Evolutionary conservation across 2,888 invertebrate genomes (phyloP).

Genomic region (Axea sp.): DNA sequence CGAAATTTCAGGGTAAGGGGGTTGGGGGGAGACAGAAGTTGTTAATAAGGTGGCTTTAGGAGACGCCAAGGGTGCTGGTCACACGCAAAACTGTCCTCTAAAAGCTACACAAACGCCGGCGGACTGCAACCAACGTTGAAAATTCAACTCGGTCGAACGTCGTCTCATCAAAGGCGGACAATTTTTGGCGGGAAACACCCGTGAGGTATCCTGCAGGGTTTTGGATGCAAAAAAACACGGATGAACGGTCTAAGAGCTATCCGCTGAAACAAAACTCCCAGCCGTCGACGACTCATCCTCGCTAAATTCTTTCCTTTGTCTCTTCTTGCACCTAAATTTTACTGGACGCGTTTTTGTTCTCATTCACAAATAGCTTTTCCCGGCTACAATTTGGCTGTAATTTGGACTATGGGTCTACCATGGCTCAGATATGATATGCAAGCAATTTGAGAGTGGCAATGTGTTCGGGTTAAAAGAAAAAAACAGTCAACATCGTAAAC

Average conservation of each 20-base stretch:
- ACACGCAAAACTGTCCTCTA: conserved; percentile 16
- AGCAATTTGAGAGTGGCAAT: conserved; percentile 83
- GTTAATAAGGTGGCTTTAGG: conserved; percentile 54
- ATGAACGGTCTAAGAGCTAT: conserved; percentile 5
- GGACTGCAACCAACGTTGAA: not conserved
- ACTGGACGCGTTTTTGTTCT: conserved; percentile 18
- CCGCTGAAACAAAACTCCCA: conserved; percentile 31
- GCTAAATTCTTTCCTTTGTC: conserved; percentile 46
- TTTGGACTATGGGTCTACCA: conserved; percentile 78
- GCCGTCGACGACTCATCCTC: too few relatives aligned
- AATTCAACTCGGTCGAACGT: too few relatives aligned
- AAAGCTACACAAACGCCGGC: not conserved
- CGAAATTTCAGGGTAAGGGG: too few relatives aligned
- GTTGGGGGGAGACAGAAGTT: conserved; percentile 27
- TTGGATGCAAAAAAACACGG: conserved; percentile 2
- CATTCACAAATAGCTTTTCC: conserved; percentile 78
- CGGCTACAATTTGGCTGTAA: conserved; percentile 77
- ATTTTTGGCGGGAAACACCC: conserved; percentile 20
- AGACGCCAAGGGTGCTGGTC: conserved; percentile 53
- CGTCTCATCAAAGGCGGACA: not conserved
- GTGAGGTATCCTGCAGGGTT: conserved; percentile 26
- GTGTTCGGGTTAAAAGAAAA: conserved; percentile 73
- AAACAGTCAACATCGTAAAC: conserved; percentile 58
- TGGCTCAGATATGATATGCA: conserved; percentile 84
- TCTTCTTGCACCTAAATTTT: conserved; percentile 48